Evolutionary conservation across 2,113 vertebrate genomes (phyloP), one percentile per base, ranked within the genome.

Genomic region (Toxotes chatareus): DNA sequence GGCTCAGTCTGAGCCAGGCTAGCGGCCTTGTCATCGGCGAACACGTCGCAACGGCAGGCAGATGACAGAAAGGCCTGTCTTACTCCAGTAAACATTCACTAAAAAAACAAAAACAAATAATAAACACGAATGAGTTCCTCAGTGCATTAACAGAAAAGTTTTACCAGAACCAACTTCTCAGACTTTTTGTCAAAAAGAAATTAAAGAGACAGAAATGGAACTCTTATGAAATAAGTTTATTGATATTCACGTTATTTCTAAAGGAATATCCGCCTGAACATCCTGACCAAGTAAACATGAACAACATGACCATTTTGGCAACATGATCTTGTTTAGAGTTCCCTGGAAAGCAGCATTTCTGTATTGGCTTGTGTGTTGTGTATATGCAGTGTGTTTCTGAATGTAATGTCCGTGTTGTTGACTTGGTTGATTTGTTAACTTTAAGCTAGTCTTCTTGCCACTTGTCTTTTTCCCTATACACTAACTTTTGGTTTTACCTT

Each of bases 1-100:
- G 55, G 71, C 87, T 90, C 83, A 86, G 73, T 38, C 77, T 74
- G 75, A 83, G 88, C 74, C 76, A 60, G 85, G 76, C 83, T 76
- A 38, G 69, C 51, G 32, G 79, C 76, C 84, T 88, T 60, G 79
- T 87, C 73, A 51, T 73, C 44, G 34, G 62, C 19, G 53, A 82
- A 56, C 23, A 14, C 61, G 75, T 73, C 31, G 23, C 46, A 23
- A 49, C 38, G 65, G 78, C 59, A 51, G 76, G 73, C 84, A 79
- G 83, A 86, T 72, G 79, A 87, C 80, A 76, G 82, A 76, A 65
- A 21, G 61, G 32, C 72, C 68, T 72, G 85, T 86, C 79, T 83
- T 81, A 80, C 68, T 66, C 53, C 70, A 73, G 84, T 42, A 90
- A 86, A 86, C 76, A 87, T 42, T 65, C 68, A 34, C 44, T 44